Evolutionary conservation across 2,888 invertebrate species (phyloP).

Genomic region (Aphodius granarius): DNA sequence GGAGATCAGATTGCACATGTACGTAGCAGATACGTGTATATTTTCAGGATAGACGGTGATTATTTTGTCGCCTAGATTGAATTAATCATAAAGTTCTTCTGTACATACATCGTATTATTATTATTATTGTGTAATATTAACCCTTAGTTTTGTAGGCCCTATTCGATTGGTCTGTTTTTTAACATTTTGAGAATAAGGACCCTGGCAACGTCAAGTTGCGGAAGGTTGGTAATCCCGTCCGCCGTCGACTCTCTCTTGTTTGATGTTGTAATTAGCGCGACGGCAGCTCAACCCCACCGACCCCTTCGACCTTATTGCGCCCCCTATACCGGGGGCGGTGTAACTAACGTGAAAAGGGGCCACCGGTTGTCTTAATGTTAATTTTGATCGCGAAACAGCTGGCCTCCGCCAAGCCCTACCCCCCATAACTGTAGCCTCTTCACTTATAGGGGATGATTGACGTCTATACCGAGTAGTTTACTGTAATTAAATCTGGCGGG

Average conservation of each 20-base stretch:
- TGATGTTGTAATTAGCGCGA: conserved; percentile 41
- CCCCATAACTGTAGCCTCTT: neutral
- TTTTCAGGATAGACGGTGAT: neutral
- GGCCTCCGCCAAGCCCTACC: neutral
- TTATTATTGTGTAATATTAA: too few relatives aligned
- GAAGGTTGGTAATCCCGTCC: conserved; percentile 37
- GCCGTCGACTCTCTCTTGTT: conserved; percentile 34
- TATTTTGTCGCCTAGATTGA: neutral
- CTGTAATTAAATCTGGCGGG: neutral
- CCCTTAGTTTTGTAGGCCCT: too few relatives aligned
- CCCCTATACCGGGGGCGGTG: neutral
- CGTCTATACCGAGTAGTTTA: neutral
- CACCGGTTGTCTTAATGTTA: neutral
- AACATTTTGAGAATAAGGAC: too few relatives aligned
- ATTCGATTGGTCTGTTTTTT: too few relatives aligned
- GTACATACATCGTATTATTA: too few relatives aligned
- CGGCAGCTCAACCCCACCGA: conserved; percentile 22
- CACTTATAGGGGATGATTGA: neutral
- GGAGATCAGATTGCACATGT: neutral
- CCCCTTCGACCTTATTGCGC: conserved; percentile 11
- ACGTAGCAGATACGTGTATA: neutral
- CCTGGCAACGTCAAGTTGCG: conserved; percentile 26
- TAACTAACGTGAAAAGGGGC: neutral
- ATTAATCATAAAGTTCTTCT: too few relatives aligned
- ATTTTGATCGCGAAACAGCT: conserved; percentile 11